Evolutionary conservation across 2,888 invertebrate species (phyloP).

Genomic region (Callinectes sapidus): DNA sequence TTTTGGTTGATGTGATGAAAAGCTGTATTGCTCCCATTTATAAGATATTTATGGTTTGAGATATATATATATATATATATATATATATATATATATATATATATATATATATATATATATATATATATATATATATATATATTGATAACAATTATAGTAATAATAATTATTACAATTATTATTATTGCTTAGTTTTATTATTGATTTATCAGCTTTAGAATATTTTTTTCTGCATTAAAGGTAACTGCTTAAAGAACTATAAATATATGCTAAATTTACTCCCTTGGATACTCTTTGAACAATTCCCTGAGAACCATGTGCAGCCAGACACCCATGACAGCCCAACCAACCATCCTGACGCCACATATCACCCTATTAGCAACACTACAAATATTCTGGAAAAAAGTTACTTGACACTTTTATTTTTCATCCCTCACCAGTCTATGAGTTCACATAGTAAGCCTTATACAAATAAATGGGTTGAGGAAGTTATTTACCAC

Average conservation of each 20-base stretch:
- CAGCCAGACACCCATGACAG: background rate
- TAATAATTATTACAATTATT: background rate
- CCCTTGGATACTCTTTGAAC: background rate
- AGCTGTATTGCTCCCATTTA: background rate
- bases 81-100: no score
- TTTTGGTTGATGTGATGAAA: background rate
- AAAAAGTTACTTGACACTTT: background rate
- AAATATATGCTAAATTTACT: background rate
- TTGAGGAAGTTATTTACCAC: background rate
- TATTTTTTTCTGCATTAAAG: background rate
- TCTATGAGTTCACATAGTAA: background rate
- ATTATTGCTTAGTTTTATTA: background rate
- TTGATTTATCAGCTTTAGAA: background rate
- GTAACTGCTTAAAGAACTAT: conserved; percentile 1
- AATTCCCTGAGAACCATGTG: background rate
- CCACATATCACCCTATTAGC: conserved; percentile 7
- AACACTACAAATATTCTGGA: background rate
- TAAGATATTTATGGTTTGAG: background rate
- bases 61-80: background rate
- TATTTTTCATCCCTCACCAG: background rate
- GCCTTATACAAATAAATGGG: background rate
- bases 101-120: no score
- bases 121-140: no score
- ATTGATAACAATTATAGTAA: no score
- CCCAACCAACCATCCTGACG: background rate